Evolutionary conservation across 2,888 invertebrate species (phyloP), one percentile per base, ranked within the genome.

Genomic region (Aquatica leii): DNA sequence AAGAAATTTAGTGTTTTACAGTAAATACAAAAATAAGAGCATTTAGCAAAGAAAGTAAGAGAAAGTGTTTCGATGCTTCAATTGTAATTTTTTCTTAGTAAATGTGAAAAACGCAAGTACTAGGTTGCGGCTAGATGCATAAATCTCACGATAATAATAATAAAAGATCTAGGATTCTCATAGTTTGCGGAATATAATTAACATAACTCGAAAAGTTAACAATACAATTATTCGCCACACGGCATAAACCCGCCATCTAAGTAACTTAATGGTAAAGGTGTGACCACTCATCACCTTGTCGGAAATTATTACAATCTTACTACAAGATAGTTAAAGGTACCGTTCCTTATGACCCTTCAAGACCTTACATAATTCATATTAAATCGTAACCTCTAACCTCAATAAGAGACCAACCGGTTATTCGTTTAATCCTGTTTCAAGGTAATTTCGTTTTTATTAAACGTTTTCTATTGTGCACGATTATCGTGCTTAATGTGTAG

Each of bases 251-350:
- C n/a, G n/a, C n/a, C n/a, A n/a, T n/a, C n/a, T n/a, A n/a, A n/a
- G n/a, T n/a, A n/a, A 18, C 43, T 51, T 35, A 40, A 17, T 21
- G 57, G 35, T 37, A 24, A 20, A 61, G 56, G 61, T 34, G 56
- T 52, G 48, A 31, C 62, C 62, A 57, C 53, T 62, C 57, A 62
- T 62, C 62, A 48, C 52, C 57, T 62, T 62, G 57, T 48, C 57
- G 57, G 57, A 62, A 62, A 62, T 57, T 61, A 53, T 51, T 62
- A 40, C 52, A 18, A 41, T 57, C 21, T 52, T 41, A 41, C 31
- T 14, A 11, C 18, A 37, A 34, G 24, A 51, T 50, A 14, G 37
- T 43, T 37, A 37, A 37, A 37, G 37, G 24, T 24, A 24, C 24
- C 24, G 24, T 24, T 43, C 11, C 11, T 15, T 14, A 43, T 46